These are phyloP conservation scores for Tetanocera ferruginea DNA, from an alignment of 2,888 invertebrate species.

Conservation along the genomic window DNA sequence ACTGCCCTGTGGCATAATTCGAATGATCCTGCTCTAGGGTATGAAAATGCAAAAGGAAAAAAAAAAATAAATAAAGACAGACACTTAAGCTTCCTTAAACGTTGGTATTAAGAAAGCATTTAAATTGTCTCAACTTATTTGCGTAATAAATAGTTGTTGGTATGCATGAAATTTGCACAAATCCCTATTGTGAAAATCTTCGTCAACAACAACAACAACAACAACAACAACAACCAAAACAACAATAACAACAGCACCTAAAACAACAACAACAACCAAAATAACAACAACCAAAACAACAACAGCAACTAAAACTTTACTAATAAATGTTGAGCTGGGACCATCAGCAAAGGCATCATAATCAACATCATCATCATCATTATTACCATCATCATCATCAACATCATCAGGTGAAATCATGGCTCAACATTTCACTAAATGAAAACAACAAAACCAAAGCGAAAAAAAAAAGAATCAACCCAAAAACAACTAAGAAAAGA, in stretches of 20 bases:
- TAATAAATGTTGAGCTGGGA: slow-evolving; percentile 61
- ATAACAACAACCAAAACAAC: slow-evolving; percentile 9
- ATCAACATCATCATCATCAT: slow-evolving; percentile 52
- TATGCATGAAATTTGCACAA: slow-evolving; percentile 59
- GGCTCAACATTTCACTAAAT: slow-evolving; percentile 21
- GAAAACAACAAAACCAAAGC: neutral
- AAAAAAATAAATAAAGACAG: neutral
- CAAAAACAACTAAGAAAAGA: slow-evolving; percentile 26
- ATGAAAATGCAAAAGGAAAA: neutral
- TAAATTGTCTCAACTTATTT: slow-evolving; percentile 65
- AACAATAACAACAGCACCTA: neutral
- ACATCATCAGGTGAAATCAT: slow-evolving; percentile 57
- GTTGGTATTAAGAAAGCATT: slow-evolving; percentile 52
- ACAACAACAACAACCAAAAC: slow-evolving; percentile 21
- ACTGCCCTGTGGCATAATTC: neutral
- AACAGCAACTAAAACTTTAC: neutral
- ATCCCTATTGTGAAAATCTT: slow-evolving; percentile 53
- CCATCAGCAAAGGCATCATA: slow-evolving; percentile 48
- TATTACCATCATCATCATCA: too few relatives aligned
- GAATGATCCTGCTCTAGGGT: neutral
- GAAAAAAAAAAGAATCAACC: slow-evolving; percentile 4
- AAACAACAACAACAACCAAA: slow-evolving; percentile 19
- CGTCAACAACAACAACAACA: slow-evolving; percentile 31
- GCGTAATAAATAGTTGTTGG: slow-evolving; percentile 62
- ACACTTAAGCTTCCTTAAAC: slow-evolving; percentile 4